Evolutionary conservation across 2,797 vertebrate species (phyloP).

Genomic region (Phylloscopus collybita): DNA sequence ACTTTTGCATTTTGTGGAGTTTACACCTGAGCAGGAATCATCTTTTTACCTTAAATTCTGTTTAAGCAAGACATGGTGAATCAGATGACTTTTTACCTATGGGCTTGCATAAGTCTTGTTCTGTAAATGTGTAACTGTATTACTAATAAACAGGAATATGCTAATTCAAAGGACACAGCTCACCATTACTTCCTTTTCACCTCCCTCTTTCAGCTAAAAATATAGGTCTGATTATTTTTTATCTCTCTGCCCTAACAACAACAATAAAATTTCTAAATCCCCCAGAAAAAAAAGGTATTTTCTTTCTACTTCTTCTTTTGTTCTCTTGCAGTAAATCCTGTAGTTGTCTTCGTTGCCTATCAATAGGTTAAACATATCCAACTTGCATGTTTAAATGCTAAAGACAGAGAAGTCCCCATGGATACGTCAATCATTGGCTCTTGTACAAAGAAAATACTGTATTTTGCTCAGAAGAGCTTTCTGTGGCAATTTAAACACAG

Average conservation of each 20-base stretch:
- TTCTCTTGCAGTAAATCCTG: constrained; percentile 37
- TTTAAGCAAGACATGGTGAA: background rate
- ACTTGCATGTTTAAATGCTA: constrained; percentile 73
- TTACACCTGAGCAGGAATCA: background rate
- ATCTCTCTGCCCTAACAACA: background rate
- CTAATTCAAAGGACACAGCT: constrained; percentile 1
- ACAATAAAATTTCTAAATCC: background rate
- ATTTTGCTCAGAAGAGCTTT: constrained; percentile 84
- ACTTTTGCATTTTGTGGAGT: background rate
- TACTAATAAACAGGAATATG: background rate
- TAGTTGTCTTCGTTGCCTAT: constrained; percentile 37
- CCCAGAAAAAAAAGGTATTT: background rate
- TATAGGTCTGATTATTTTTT: background rate
- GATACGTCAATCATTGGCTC: constrained; percentile 85
- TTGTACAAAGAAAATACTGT: constrained; percentile 85
- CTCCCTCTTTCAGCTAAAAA: background rate
- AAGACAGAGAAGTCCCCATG: constrained; percentile 79
- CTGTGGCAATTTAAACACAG: constrained; percentile 85
- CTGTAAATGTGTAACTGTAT: background rate
- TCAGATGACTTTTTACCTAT: background rate
- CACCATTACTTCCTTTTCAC: background rate
- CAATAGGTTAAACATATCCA: constrained; percentile 76
- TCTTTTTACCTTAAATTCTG: background rate
- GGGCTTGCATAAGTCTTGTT: background rate
- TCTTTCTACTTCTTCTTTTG: constrained; percentile 27